Evolutionary conservation across 2,888 invertebrate species (phyloP).

Genomic region (Noctuana brunneofusca): DNA sequence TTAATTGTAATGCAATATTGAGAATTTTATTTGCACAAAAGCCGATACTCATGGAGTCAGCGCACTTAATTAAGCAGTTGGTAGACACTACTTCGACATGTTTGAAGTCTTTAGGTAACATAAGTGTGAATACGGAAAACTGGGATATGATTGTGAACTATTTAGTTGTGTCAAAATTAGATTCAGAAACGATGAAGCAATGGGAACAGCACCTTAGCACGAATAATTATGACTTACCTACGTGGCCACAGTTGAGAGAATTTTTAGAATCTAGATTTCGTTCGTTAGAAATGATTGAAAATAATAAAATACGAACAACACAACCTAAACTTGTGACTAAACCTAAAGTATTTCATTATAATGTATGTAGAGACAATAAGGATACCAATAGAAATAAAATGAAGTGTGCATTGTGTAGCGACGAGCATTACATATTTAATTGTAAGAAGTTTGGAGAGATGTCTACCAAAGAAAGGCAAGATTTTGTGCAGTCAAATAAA

Average conservation of each 20-base stretch:
- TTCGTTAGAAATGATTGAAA: slow-evolving; percentile 34
- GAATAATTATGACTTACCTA: not conserved
- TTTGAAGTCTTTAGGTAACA: slow-evolving; percentile 37
- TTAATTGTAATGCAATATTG: slow-evolving; percentile 33
- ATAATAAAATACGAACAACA: not conserved
- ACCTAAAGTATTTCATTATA: slow-evolving; percentile 31
- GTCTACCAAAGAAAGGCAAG: slow-evolving; percentile 27
- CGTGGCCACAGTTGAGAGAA: slow-evolving; percentile 15
- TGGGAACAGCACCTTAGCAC: slow-evolving; percentile 35
- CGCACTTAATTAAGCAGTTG: slow-evolving; percentile 5
- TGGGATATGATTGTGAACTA: slow-evolving; percentile 39
- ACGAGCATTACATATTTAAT: slow-evolving; percentile 30
- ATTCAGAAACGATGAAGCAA: slow-evolving; percentile 33
- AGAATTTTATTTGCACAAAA: slow-evolving; percentile 3
- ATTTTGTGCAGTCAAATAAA: slow-evolving; percentile 33
- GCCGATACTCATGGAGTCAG: not conserved
- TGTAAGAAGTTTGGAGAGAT: slow-evolving; percentile 35
- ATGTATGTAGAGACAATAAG: too few species aligned
- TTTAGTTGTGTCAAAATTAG: slow-evolving; percentile 37
- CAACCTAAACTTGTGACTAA: slow-evolving; percentile 19
- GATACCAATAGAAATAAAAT: not conserved
- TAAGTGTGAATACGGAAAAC: slow-evolving; percentile 29
- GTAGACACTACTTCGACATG: slow-evolving; percentile 24
- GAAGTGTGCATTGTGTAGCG: slow-evolving; percentile 30
- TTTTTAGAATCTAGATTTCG: slow-evolving; percentile 35